Evolutionary conservation across 2,113 vertebrate genomes (phyloP).

Genomic region (Varanus komodoensis): DNA sequence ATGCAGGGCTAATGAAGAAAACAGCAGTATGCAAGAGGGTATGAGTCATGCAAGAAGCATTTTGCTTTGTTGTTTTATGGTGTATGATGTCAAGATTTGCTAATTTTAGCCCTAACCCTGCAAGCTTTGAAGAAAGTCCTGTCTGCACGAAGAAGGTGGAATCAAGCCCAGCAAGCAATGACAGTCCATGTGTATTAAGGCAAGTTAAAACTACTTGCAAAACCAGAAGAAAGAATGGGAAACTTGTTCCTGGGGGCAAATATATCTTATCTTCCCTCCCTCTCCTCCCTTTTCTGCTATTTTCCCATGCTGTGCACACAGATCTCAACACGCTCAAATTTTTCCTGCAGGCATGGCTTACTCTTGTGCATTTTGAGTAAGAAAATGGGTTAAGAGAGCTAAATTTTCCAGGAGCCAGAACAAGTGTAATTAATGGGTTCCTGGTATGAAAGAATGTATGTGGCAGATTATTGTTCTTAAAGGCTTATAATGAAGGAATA

Average conservation of each 20-base stretch:
- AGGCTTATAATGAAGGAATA: constrained; percentile 24
- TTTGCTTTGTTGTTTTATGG: constrained; percentile 21
- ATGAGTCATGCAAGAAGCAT: constrained; percentile 28
- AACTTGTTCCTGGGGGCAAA: constrained; percentile 69
- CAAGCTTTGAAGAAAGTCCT: constrained; percentile 4
- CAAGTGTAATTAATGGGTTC: constrained; percentile 30
- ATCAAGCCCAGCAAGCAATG: constrained; percentile 35
- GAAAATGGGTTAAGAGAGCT: constrained; percentile 47
- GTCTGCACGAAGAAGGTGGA: constrained; percentile 34
- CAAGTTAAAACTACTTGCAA: constrained; percentile 43
- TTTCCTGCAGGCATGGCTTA: constrained; percentile 68
- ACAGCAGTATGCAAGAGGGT: fast-evolving
- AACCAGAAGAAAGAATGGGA: constrained; percentile 67
- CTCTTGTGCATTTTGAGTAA: constrained; percentile 59
- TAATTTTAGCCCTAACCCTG: constrained; percentile 24
- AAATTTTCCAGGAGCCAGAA: constrained; percentile 11
- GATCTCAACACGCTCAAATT: constrained; percentile 67
- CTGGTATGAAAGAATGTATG: constrained; percentile 26
- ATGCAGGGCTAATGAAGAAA: not conserved
- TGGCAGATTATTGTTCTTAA: constrained; percentile 1
- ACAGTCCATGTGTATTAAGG: constrained; percentile 27
- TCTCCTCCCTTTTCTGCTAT: constrained; percentile 65
- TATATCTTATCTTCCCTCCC: constrained; percentile 55
- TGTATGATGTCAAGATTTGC: not conserved
- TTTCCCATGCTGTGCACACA: constrained; percentile 72